Base-by-base conservation (phyloP, 2,888 invertebrate genomes). In the Zeuzera pyrina region DNA sequence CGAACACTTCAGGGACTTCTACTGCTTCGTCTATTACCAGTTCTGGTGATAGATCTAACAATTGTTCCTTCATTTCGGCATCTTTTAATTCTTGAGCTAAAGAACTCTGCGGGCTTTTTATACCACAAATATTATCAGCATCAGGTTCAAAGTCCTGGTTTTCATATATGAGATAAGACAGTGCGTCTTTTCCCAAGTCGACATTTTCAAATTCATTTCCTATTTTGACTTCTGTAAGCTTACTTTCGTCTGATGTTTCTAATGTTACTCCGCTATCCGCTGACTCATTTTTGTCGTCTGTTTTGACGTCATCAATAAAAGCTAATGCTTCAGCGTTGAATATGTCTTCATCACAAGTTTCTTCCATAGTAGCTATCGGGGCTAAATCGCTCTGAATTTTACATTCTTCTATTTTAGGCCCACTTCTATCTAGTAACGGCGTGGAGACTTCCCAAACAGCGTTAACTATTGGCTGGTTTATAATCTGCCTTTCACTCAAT, bases 321-420 rank as follows among this genome's bases (percentile, higher is more conserved):
- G n/a, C n/a, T n/a, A n/a, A n/a, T n/a, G n/a, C n/a, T n/a, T n/a
- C n/a, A n/a, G n/a, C n/a, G 26, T 46, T 74, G 1, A 65, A 65
- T 10, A 76, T 29, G 1, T 57, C 37, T 43, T 72, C 72, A 8
- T 78, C 76, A 10, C 63, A 57, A 0, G 73, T 65, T 39, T 79
- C 79, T 11, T 79, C 79, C 7, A 78, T 78, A 1, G 74, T 77
- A 1, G 79, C 79, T 36, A 79, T 79, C 1, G 79, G 79, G 7
- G 79, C 79, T 38, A 74, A 45, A 33, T 76, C 74, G 31, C 43
- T 53, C 39, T 57, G 58, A 22, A 38, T 15, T 36, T 62, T 70
- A 34, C 41, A 27, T 1, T 68, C 67, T 4, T 73, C 67, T 0
- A 35, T 3, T 56, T 63, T 69, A 11, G 43, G 32, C 37, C 67